Conservation (phyloP, 2,888 invertebrate genomes). For the Drosophila vallismaia region DNA sequence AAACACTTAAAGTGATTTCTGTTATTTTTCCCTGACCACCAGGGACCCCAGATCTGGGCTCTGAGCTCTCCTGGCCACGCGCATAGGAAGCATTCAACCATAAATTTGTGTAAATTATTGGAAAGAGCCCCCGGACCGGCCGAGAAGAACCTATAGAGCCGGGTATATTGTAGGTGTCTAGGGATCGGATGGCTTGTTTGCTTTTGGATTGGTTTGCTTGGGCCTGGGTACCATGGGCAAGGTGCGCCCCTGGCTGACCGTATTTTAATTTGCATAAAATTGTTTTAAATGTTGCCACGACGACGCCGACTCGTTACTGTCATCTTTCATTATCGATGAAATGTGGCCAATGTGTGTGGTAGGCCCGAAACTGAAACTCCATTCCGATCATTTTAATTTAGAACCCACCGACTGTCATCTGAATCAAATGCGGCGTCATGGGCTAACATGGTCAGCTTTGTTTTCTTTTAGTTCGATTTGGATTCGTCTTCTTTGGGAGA, state of each 20-base stretch:
- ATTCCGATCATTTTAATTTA: conserved; percentile 60
- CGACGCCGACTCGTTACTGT: conserved; percentile 79
- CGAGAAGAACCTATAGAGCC: conserved; percentile 10
- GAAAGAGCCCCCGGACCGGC: conserved; percentile 36
- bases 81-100: conserved; percentile 59
- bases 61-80: conserved; percentile 50
- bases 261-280: conserved; percentile 78
- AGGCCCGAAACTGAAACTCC: conserved; percentile 22
- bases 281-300: conserved; percentile 78
- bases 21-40: conserved; percentile 29
- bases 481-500: conserved; percentile 23
- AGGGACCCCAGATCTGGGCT: conserved; percentile 32
- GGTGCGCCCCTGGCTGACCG: conserved; percentile 67
- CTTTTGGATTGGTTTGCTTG: conserved; percentile 20
- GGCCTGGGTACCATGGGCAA: not conserved
- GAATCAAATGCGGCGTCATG: conserved; percentile 51
- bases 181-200: conserved; percentile 16
- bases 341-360: conserved; percentile 76
- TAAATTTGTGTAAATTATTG: conserved; percentile 79
- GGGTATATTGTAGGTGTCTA: conserved; percentile 38
- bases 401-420: conserved; percentile 59
- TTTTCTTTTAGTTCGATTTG: conserved; percentile 29
- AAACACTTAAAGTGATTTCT: conserved; percentile 76
- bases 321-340: conserved; percentile 82
- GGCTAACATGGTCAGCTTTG: conserved; percentile 64